Evolutionary conservation across 2,113 vertebrate species (phyloP).

Genomic region (Tyto alba): DNA sequence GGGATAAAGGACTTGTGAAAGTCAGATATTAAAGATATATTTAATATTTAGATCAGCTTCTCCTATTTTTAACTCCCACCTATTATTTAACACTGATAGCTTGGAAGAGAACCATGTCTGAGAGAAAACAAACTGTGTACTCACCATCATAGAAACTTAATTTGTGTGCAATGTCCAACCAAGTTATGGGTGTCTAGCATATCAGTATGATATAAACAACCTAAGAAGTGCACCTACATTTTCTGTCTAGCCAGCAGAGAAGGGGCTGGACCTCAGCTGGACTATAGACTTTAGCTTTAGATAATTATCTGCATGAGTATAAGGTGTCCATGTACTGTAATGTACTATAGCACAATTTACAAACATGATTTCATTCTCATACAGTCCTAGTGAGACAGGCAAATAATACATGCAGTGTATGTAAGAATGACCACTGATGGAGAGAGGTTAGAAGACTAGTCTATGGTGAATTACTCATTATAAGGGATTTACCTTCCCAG

Average conservation of each 20-base stretch:
- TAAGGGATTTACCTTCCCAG: background rate
- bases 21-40: slow-evolving; percentile 60
- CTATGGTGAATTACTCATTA: background rate
- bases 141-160: background rate
- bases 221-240: background rate
- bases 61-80: background rate
- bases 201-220: background rate
- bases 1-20: slow-evolving; percentile 69
- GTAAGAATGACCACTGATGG: background rate
- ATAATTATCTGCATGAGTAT: background rate
- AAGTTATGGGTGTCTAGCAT: background rate
- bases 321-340: background rate
- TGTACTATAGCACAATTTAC: background rate
- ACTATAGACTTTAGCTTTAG: background rate
- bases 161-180: background rate
- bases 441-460: background rate
- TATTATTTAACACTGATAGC: background rate
- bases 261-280: background rate
- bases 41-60: slow-evolving; percentile 26
- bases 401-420: background rate
- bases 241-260: background rate
- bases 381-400: background rate
- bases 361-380: background rate
- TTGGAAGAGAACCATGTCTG: background rate
- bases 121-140: background rate